phyloP scores from a whole-genome alignment of 1,140 invertebrate genomes.

The Batillaria attramentaria region DNA sequence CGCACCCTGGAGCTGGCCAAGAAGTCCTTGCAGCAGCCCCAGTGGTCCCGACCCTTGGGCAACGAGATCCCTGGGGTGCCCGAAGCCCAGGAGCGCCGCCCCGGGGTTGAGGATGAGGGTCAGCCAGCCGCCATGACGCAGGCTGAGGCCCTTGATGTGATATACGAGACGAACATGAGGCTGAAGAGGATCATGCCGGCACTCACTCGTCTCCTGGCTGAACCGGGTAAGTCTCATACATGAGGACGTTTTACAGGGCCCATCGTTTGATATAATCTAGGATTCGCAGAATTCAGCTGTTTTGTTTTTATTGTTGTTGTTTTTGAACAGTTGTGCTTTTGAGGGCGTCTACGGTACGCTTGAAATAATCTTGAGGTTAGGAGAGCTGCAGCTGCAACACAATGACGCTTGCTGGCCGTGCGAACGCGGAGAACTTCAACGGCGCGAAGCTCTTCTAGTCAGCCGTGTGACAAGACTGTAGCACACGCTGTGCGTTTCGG shows the following conservation, averaged over 20 bases:
- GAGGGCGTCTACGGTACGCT: neutral
- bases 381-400: neutral
- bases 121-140: neutral
- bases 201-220: constrained; percentile 49
- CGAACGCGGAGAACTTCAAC: too few relatives aligned
- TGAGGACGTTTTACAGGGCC: neutral
- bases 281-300: neutral
- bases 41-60: constrained; percentile 1
- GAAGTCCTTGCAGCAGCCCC: constrained; percentile 10
- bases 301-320: neutral
- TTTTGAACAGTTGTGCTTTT: neutral
- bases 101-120: too few relatives aligned
- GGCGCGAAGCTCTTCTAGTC: too few relatives aligned
- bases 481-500: too few relatives aligned
- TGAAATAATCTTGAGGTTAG: neutral
- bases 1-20: constrained; percentile 40
- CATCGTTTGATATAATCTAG: too few relatives aligned
- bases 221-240: constrained; percentile 49
- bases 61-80: neutral
- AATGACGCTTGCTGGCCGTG: neutral
- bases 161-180: constrained; percentile 44
- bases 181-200: constrained; percentile 49
- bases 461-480: too few relatives aligned
- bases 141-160: constrained; percentile 34
- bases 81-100: neutral